These are phyloP conservation scores for Haliaeetus leucogaster DNA, from an alignment of 2,113 vertebrate genomes.

Conservation along the genomic window DNA sequence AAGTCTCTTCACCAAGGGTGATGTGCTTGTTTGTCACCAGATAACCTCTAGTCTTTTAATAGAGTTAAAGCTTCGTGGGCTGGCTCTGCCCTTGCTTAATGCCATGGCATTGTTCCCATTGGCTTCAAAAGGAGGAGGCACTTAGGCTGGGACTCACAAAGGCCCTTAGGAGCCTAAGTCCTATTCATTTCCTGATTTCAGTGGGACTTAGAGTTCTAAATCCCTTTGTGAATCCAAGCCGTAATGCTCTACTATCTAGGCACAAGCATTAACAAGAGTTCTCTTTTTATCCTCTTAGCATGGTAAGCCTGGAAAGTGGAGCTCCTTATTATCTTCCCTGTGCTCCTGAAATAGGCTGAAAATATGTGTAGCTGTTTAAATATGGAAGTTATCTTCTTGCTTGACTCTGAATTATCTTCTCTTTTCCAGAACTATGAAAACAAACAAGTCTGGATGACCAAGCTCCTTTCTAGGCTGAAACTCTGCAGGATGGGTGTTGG, in stretches of 20 bases:
- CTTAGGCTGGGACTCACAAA: not conserved
- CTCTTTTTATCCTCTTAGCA: conserved; percentile 56
- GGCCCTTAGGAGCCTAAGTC: conserved; percentile 17
- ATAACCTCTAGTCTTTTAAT: conserved; percentile 21
- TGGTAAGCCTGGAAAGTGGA: conserved; percentile 56
- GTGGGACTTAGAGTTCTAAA: conserved; percentile 50
- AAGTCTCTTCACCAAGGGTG: not conserved
- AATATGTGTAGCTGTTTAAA: conserved; percentile 33
- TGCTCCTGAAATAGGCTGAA: conserved; percentile 44
- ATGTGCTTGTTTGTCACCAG: conserved; percentile 31
- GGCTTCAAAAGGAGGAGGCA: conserved; percentile 34
- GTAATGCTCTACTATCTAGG: conserved; percentile 52
- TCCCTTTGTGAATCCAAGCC: conserved; percentile 52
- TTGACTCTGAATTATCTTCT: not conserved
- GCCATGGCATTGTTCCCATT: conserved; percentile 28
- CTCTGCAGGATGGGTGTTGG: not conserved
- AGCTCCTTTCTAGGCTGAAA: not conserved
- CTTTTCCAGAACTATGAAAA: not conserved
- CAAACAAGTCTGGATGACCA: not conserved
- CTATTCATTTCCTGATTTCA: conserved; percentile 59
- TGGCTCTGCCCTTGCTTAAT: conserved; percentile 13
- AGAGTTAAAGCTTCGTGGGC: not conserved
- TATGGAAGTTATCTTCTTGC: not conserved
- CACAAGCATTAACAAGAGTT: conserved; percentile 49
- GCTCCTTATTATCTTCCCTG: conserved; percentile 30